Evolutionary conservation across 2,888 invertebrate genomes (phyloP), one percentile per base, ranked within the genome.

Genomic region (Serripes groenlandicus): DNA sequence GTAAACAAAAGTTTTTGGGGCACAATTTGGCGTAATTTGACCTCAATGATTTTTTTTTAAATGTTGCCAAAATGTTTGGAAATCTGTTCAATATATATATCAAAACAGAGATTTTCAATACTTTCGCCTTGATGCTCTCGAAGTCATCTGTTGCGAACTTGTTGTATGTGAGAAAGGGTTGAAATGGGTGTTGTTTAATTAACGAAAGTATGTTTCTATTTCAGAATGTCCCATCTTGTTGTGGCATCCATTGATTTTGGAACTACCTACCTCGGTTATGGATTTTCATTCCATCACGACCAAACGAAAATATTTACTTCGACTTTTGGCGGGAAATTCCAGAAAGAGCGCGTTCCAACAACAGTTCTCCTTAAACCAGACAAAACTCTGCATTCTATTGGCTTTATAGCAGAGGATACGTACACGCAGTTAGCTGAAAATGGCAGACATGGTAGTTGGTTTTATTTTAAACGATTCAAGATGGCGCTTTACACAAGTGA

Each of bases 211-310:
- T n/a, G n/a, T n/a, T n/a, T n/a, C n/a, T n/a, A n/a, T 49, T 49
- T 3, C 49, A 49, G 49, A 49, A 62, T 62, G 62, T 32, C 62
- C 5, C 49, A 64, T 28, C 28, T 76, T 4, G 76, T 62, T 21
- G 78, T 78, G n/a, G 74, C 74, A n/a, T 73, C 81, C 0, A 81
- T 81, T 15, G 81, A 81, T 30, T 68, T 81, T 68, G 81, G 81
- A 34, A 81, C 73, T 4, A 70, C 81, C 15, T 76, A 32, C 26
- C 68, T 77, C 62, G 81, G 81, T 28, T 77, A 73, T 52, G 81
- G 77, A 9, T 81, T 81, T 54, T 54, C 69, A 5, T 76, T 76
- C 49, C 73, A 42, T 18, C 73, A 78, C 42, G 69, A 68, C 60
- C 32, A 52, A 18, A 23, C 37, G 9, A 72, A 74, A 23, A 71